Evolutionary conservation across 2,113 vertebrate species (phyloP), one percentile per base, ranked within the genome.

Genomic region (Scortum barcoo): DNA sequence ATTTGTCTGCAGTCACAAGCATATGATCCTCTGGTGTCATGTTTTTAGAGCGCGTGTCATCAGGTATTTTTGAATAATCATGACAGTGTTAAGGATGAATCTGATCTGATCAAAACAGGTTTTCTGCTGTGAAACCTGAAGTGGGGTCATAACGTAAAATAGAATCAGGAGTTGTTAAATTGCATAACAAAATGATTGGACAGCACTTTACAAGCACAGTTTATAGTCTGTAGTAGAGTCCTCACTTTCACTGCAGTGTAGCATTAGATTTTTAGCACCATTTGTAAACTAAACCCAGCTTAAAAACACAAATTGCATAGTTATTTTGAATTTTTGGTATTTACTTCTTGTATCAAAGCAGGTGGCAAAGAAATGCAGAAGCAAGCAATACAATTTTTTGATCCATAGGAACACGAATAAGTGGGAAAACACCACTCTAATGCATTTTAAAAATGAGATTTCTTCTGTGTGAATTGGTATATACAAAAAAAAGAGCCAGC

Each of bases 31-130:
- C 22, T 1, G 68, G 24, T 40, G 78, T 54, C 48, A 40, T 89
- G 30, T 7, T 85, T 80, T 82, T 76, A 76, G 26, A 70, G 20
- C n/a, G 28, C 14, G 53, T 1, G 8, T 46, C 42, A 80, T 85
- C 75, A 73, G 74, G 48, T 83, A 7, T 76, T 86, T 81, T 56
- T 72, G 13, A 80, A 30, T 73, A 81, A 78, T 81, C 20, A 16
- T n/a, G 16, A 66, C 83, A 88, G 88, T 83, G 87, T 91, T 91
- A 71, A 17, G n/a, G 20, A 60, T 68, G 38, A 71, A 76, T 76
- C 26, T 48, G 71, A 76, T 76, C 26, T 48, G 87, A 86, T 65
- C 5, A 62, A 60, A 53, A 74, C 61, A 17, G 19, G 9, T 24
- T 19, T 19, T 50, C 2, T 24, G 24, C 4, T 40, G 85, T 24